Evolutionary conservation across 2,113 vertebrate genomes (phyloP).

Genomic region (Anoura caudifer): DNA sequence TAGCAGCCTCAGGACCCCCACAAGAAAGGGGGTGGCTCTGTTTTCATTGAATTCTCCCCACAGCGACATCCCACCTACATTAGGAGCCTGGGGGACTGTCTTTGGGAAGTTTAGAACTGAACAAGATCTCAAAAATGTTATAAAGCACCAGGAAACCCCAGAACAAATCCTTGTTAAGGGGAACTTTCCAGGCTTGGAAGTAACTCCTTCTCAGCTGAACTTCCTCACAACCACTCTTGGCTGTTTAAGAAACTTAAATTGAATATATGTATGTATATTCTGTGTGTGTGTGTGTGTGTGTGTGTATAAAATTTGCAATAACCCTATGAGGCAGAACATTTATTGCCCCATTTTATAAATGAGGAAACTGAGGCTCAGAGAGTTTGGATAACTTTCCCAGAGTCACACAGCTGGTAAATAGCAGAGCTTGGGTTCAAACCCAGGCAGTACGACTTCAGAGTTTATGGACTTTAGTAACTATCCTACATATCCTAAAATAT

Average conservation of each 20-base stretch:
- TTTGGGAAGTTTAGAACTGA: background rate
- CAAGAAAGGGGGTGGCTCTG: background rate
- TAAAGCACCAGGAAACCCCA: background rate
- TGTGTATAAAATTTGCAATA: background rate
- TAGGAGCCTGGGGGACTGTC: background rate
- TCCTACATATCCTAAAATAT: background rate
- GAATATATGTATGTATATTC: background rate
- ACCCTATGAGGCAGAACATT: background rate
- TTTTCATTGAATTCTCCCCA: background rate
- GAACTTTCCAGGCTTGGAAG: background rate
- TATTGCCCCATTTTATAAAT: background rate
- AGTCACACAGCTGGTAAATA: background rate
- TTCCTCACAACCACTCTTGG: background rate
- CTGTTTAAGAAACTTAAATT: background rate
- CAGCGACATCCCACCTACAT: rapidly evolving
- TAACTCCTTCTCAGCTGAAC: background rate
- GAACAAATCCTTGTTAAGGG: background rate
- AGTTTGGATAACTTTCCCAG: background rate
- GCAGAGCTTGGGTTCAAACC: background rate
- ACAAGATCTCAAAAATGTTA: background rate
- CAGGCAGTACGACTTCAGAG: background rate
- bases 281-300: too few species aligned
- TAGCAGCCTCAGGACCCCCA: background rate
- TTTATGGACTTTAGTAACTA: background rate
- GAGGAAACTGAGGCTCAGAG: background rate